Conservation (phyloP, 2,888 invertebrate genomes). For the Euspilapteryx auroguttella region DNA sequence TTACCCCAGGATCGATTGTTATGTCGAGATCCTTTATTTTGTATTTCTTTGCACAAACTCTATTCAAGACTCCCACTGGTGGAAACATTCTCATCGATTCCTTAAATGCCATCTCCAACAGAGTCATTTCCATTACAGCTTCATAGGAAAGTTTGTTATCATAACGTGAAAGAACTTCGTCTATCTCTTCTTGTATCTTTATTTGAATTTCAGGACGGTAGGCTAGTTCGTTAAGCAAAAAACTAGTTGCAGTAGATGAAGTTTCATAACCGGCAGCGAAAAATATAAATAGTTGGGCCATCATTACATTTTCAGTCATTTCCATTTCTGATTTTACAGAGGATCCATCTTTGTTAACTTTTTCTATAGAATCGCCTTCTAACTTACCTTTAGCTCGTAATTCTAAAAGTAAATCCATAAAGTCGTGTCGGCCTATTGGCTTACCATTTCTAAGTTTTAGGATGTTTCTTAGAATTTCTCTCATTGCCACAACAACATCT, state of each 20-base stretch:
- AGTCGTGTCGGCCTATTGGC: conserved; percentile 4
- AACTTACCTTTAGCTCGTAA: conserved; percentile 3
- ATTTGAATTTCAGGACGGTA: conserved; percentile 8
- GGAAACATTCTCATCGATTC: conserved; percentile 9
- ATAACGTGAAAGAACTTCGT: conserved; percentile 10
- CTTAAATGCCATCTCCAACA: too few relatives aligned
- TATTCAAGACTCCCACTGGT: too few relatives aligned
- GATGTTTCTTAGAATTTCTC: not conserved
- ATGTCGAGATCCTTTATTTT: too few relatives aligned
- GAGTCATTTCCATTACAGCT: too few relatives aligned
- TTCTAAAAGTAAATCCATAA: conserved; percentile 4
- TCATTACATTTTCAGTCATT: conserved; percentile 4
- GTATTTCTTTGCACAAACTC: too few relatives aligned
- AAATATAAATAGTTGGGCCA: too few relatives aligned
- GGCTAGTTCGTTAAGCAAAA: conserved; percentile 12
- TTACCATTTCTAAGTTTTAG: conserved; percentile 4
- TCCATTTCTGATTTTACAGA: conserved; percentile 3
- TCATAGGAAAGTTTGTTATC: conserved; percentile 12
- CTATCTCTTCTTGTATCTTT: conserved; percentile 6
- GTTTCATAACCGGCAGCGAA: too few relatives aligned
- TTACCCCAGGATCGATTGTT: too few relatives aligned
- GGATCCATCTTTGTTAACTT: conserved; percentile 1
- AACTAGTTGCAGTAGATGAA: conserved; percentile 12
- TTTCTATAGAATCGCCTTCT: conserved; percentile 3
- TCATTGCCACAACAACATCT: not conserved